Conservation (phyloP, 2,113 vertebrate species). For the Eulemur macaco region DNA sequence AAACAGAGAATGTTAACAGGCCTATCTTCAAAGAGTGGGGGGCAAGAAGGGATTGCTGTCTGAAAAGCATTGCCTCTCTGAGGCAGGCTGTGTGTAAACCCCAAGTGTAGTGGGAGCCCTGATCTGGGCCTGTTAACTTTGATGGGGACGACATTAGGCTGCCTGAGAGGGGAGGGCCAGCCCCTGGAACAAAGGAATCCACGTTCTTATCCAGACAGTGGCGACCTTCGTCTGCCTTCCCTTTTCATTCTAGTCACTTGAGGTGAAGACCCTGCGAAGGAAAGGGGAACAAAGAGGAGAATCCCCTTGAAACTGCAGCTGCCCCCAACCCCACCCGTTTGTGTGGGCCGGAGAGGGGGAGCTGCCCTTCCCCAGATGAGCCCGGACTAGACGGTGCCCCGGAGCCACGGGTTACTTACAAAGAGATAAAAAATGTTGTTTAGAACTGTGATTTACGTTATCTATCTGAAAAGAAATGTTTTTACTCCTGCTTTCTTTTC, state of each 20-base stretch:
- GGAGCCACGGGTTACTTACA: slow-evolving; percentile 56
- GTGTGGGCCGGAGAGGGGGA: slow-evolving; percentile 7
- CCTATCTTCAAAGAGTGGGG: not conserved
- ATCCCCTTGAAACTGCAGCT: slow-evolving; percentile 26
- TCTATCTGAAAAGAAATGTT: slow-evolving; percentile 75
- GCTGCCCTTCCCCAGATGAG: not conserved
- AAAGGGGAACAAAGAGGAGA: slow-evolving; percentile 43
- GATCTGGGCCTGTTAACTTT: not conserved
- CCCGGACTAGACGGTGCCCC: slow-evolving; percentile 21
- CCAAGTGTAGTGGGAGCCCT: not conserved
- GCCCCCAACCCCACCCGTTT: not conserved
- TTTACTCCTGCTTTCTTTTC: slow-evolving; percentile 77
- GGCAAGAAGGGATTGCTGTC: not conserved
- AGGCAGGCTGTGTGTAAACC: not conserved
- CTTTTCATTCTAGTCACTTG: slow-evolving; percentile 49
- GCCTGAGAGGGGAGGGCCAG: not conserved
- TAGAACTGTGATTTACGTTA: slow-evolving; percentile 75
- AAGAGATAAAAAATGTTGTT: slow-evolving; percentile 28
- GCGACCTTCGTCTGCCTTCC: slow-evolving; percentile 41
- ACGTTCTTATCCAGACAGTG: not conserved
- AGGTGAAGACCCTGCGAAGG: slow-evolving; percentile 59
- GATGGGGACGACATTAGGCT: not conserved
- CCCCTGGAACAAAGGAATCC: not conserved
- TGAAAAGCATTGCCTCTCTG: not conserved
- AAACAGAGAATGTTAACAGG: not conserved